phyloP scores from a whole-genome alignment of 2,888 invertebrate genomes.

The Argyra leucocephala region DNA sequence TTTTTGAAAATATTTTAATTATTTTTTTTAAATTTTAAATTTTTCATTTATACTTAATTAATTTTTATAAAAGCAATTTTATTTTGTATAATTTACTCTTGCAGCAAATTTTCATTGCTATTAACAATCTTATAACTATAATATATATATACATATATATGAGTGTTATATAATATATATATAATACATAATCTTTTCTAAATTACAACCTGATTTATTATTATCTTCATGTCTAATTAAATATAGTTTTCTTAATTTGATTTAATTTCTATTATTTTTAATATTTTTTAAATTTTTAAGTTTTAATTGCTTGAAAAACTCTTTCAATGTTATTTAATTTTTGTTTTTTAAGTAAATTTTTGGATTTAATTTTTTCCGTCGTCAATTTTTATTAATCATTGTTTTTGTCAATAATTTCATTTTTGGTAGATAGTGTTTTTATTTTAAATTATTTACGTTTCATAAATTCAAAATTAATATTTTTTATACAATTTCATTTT shows the following conservation, averaged over 20 bases:
- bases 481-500: no score
- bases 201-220: conserved; percentile 4
- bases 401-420: no score
- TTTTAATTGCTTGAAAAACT: no score
- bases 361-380: no score
- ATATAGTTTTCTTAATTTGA: not conserved
- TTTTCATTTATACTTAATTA: not conserved
- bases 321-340: no score
- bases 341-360: no score
- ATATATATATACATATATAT: not conserved
- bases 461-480: no score
- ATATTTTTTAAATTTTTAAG: no score
- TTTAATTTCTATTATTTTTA: no score
- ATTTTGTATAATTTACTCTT: not conserved
- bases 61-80: not conserved
- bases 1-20: not conserved
- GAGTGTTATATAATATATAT: not conserved
- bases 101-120: not conserved
- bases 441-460: no score
- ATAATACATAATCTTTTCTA: not conserved
- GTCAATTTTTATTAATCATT: no score
- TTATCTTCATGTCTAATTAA: conserved; percentile 4
- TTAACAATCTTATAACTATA: not conserved
- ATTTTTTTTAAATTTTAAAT: not conserved
- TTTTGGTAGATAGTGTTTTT: no score